phyloP scores from a whole-genome alignment of 2,113 vertebrate genomes.

The Acrocephalus arundinaceus region DNA sequence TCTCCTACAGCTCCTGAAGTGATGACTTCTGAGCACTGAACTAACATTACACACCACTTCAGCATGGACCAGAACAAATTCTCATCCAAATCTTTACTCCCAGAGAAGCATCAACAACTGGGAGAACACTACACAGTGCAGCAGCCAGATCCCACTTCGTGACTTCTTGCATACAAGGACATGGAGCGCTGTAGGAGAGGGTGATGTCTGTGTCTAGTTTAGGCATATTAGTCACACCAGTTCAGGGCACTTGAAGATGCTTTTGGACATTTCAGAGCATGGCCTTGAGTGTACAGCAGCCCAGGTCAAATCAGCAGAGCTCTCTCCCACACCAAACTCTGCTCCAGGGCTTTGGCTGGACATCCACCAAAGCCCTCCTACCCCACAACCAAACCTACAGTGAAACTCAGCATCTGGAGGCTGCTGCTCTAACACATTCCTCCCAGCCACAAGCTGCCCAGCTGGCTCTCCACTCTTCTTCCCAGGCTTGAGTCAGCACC shows the following conservation, averaged over 20 bases:
- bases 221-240: background rate
- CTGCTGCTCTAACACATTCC: background rate
- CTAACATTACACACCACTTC: background rate
- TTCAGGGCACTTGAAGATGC: background rate
- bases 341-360: background rate
- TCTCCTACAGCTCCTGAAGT: background rate
- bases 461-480: background rate
- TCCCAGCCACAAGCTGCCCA: background rate
- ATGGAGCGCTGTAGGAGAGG: fast-evolving
- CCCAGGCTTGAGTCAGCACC: background rate
- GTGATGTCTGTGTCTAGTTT: fast-evolving
- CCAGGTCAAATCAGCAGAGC: background rate
- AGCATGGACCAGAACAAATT: background rate
- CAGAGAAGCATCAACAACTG: background rate
- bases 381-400: background rate
- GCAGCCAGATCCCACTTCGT: background rate
- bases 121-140: background rate
- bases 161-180: background rate
- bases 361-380: background rate
- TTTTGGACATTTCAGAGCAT: background rate
- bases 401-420: background rate
- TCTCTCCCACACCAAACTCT: background rate
- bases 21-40: background rate
- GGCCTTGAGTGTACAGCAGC: background rate
- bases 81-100: background rate